Conservation (phyloP, 2,113 vertebrate species). For the Struthio camelus region DNA sequence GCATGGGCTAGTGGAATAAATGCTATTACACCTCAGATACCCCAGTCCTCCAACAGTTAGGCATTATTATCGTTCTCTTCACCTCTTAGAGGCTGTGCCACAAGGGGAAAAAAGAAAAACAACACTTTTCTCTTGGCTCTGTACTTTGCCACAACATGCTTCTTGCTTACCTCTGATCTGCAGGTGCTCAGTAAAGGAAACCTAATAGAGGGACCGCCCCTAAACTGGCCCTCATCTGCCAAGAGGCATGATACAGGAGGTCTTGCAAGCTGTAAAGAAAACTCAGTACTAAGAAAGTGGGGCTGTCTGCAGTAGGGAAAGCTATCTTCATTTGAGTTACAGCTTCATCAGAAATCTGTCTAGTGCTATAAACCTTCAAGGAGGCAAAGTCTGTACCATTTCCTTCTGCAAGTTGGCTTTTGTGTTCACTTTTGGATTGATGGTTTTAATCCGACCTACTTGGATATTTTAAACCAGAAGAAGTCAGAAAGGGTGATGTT, state of each 20-base stretch:
- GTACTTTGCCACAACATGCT: background rate
- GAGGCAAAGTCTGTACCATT: background rate
- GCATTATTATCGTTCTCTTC: background rate
- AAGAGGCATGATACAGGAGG: background rate
- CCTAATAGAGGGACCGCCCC: background rate
- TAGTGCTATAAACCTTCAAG: background rate
- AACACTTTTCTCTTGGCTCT: background rate
- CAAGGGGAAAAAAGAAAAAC: background rate
- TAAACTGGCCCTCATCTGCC: background rate
- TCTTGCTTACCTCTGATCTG: background rate
- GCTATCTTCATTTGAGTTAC: background rate
- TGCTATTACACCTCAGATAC: background rate
- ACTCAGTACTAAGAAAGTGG: background rate
- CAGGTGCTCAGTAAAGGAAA: background rate
- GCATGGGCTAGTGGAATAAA: background rate
- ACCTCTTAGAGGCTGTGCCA: background rate
- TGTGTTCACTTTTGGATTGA: background rate
- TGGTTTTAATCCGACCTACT: background rate
- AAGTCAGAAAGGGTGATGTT: background rate
- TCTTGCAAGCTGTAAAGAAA: background rate
- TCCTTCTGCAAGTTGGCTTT: background rate
- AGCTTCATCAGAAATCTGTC: background rate
- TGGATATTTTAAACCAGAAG: background rate
- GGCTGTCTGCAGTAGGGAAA: background rate
- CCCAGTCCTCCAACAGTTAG: background rate